A percentile compares a stretch with the other conserved stretches of the same genome.
Conservation (phyloP, 2,113 vertebrate species). For the Scopus umbretta region DNA sequence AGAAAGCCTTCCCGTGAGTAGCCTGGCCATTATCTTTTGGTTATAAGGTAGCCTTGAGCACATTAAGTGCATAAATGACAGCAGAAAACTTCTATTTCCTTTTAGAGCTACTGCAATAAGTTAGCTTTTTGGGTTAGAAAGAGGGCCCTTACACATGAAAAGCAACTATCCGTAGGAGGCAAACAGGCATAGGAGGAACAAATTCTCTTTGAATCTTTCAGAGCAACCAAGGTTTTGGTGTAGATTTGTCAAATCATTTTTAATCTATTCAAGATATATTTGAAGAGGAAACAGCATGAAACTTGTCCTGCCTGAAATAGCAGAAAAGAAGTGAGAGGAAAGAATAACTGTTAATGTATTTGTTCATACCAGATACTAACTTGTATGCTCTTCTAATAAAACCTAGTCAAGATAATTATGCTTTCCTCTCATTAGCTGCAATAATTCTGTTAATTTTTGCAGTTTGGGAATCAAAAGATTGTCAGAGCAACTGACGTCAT, state of each 20-base stretch:
- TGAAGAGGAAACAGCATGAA: not conserved
- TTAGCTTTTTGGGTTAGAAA: not conserved
- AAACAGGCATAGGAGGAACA: not conserved
- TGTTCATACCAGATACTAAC: not conserved
- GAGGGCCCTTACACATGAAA: not conserved
- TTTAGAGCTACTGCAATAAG: not conserved
- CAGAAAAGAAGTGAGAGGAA: not conserved
- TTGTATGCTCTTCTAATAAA: not conserved
- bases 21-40: not conserved
- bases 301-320: not conserved
- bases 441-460: not conserved
- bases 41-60: not conserved
- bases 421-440: not conserved
- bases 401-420: not conserved
- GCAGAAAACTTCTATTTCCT: not conserved
- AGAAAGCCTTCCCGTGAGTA: not conserved
- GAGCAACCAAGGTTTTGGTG: not conserved
- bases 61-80: not conserved
- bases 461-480: not conserved
- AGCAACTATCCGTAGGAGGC: not conserved
- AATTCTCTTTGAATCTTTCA: not conserved
- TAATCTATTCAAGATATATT: not conserved
- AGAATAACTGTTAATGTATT: not conserved
- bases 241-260: not conserved
- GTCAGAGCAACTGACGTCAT: not conserved